phyloP scores from a whole-genome alignment of 2,113 vertebrate genomes.

The Halcyon senegalensis region DNA sequence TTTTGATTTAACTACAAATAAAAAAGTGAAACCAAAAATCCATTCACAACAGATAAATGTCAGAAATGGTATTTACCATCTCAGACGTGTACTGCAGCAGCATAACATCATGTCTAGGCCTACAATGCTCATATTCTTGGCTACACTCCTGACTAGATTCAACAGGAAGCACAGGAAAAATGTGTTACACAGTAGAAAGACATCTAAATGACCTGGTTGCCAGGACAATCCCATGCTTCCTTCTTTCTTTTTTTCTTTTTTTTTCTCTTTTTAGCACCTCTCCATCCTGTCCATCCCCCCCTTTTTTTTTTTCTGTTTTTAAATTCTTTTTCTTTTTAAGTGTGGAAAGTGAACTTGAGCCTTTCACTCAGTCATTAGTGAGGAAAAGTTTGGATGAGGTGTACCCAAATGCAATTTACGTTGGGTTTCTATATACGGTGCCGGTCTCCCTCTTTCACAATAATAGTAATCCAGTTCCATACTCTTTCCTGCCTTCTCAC shows the following conservation, averaged over 20 bases:
- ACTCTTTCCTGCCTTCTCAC: neutral
- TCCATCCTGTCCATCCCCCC: too few species aligned
- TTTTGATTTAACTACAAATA: neutral
- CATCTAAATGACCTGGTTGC: neutral
- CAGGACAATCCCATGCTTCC: neutral
- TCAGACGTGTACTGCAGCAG: neutral
- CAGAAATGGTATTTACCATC: neutral
- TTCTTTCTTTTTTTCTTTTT: neutral
- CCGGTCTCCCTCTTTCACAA: neutral
- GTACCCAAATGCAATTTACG: neutral
- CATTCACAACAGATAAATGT: neutral
- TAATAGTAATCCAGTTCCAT: neutral
- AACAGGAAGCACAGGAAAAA: neutral
- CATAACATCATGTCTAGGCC: neutral
- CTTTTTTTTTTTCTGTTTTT: neutral
- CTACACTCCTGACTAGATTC: neutral
- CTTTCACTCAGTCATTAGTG: neutral
- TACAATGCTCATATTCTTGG: neutral
- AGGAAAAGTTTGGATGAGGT: neutral
- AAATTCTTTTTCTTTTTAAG: neutral
- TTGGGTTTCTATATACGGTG: fast-evolving
- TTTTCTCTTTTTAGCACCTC: too few species aligned
- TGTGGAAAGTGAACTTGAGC: neutral
- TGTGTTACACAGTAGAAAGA: neutral
- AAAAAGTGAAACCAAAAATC: neutral